These are phyloP conservation scores for Amitus sp. DNA, from an alignment of 2,888 invertebrate genomes.

Conservation along the genomic window DNA sequence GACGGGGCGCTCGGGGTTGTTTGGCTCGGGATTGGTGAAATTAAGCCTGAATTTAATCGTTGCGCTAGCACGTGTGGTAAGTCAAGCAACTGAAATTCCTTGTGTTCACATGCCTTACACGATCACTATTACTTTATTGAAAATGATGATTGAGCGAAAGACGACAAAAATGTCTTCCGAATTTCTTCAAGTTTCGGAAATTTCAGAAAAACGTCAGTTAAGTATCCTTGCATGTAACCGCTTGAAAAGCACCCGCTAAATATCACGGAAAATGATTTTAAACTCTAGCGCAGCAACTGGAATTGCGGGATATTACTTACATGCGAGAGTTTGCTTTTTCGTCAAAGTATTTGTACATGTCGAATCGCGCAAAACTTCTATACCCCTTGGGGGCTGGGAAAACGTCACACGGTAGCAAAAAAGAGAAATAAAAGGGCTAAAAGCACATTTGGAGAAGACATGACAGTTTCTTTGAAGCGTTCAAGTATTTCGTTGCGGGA, in stretches of 20 bases:
- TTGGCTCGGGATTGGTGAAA: constrained; percentile 50
- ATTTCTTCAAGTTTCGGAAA: neutral
- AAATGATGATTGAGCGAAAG: constrained; percentile 1
- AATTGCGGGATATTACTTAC: constrained; percentile 38
- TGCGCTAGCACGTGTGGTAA: constrained; percentile 18
- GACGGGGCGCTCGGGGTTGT: constrained; percentile 4
- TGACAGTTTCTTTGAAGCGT: constrained; percentile 33
- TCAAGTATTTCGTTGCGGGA: constrained; percentile 24
- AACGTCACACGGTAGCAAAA: constrained; percentile 38
- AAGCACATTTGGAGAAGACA: constrained; percentile 33
- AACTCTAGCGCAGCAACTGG: constrained; percentile 33
- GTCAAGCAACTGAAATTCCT: constrained; percentile 17
- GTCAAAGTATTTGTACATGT: constrained; percentile 35
- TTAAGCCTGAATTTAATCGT: constrained; percentile 45
- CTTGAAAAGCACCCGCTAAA: constrained; percentile 34
- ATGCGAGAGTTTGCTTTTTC: constrained; percentile 41
- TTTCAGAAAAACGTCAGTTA: neutral
- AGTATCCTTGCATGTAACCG: constrained; percentile 7
- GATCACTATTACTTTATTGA: constrained; percentile 1
- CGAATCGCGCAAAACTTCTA: constrained; percentile 38
- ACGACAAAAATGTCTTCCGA: neutral
- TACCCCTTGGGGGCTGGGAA: constrained; percentile 31
- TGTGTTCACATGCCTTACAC: constrained; percentile 33
- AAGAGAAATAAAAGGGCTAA: constrained; percentile 29
- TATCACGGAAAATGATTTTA: constrained; percentile 29